These are phyloP conservation scores for Coregonus sp. DNA, from an alignment of 2,797 vertebrate genomes.

Conservation along the genomic window DNA sequence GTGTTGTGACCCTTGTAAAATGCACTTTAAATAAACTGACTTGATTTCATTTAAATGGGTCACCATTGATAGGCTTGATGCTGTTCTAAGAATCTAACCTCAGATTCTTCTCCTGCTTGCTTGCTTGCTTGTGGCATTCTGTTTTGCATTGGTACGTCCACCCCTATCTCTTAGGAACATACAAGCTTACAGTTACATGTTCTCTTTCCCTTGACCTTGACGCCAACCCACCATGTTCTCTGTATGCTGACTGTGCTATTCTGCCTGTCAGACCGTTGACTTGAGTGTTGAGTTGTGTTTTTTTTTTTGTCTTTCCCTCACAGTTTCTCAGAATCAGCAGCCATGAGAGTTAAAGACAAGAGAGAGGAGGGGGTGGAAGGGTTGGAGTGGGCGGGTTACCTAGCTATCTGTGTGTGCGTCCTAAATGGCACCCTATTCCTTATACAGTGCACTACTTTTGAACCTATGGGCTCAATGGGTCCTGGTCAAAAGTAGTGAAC, in stretches of 20 bases:
- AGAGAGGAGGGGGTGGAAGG: not conserved
- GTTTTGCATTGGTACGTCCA: conserved; percentile 22
- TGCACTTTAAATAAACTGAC: too few species aligned
- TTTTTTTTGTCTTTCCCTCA: conserved; percentile 55
- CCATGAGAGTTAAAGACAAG: conserved; percentile 49
- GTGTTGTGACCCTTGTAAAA: too few species aligned
- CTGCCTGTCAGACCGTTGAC: conserved; percentile 48
- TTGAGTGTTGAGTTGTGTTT: conserved; percentile 59
- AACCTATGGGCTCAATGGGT: too few species aligned
- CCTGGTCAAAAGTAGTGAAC: not conserved
- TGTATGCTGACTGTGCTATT: conserved; percentile 49
- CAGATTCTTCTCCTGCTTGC: conserved; percentile 46
- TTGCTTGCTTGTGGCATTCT: conserved; percentile 35
- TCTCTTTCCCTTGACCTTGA: conserved; percentile 55
- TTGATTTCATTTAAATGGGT: too few species aligned
- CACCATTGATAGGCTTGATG: not conserved
- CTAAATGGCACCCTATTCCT: not conserved
- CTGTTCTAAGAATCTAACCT: conserved; percentile 28
- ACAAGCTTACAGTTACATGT: conserved; percentile 14
- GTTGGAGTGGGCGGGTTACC: conserved; percentile 44
- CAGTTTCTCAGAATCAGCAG: conserved; percentile 70
- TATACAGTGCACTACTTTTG: too few species aligned
- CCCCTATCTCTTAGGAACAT: not conserved
- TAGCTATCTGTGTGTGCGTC: conserved; percentile 2
- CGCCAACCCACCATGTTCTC: conserved; percentile 17